These are phyloP conservation scores for Pyrocephalus nanus DNA, from an alignment of 2,797 vertebrate species.

Conservation along the genomic window DNA sequence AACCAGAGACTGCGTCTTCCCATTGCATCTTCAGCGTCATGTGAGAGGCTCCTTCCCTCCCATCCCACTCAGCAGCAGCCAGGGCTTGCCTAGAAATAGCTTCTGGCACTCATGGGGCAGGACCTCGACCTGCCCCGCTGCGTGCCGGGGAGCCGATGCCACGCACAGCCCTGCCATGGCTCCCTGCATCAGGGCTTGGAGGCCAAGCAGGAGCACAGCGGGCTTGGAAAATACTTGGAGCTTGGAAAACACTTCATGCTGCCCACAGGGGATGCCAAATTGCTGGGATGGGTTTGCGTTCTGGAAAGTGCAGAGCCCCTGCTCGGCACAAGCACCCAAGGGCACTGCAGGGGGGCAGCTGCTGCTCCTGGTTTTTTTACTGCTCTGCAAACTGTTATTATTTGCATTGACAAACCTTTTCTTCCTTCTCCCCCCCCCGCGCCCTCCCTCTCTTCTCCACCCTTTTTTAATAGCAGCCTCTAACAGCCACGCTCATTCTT, in stretches of 20 bases:
- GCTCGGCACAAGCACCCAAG: not conserved
- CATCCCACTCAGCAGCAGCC: not conserved
- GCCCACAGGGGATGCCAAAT: not conserved
- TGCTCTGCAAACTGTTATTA: constrained; percentile 11
- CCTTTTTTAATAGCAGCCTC: constrained; percentile 65
- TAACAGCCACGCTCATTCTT: constrained; percentile 65
- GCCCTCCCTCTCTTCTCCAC: constrained; percentile 1
- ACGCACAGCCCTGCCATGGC: fast-evolving
- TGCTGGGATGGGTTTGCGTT: not conserved
- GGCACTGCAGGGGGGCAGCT: not conserved
- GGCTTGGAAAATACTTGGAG: not conserved
- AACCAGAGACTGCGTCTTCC: constrained; percentile 39
- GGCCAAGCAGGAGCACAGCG: not conserved
- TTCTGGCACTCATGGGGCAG: not conserved
- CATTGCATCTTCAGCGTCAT: constrained; percentile 33
- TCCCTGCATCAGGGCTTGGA: not conserved
- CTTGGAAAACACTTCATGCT: not conserved
- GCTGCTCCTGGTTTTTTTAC: not conserved
- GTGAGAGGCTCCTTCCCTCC: constrained; percentile 51
- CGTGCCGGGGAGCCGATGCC: not conserved
- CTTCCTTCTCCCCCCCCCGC: not conserved
- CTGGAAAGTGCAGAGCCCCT: not conserved
- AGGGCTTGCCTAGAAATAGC: constrained; percentile 44
- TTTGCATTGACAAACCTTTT: constrained; percentile 37
- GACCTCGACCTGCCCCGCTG: not conserved